Evolutionary conservation across 2,797 vertebrate genomes (phyloP), one percentile per base, ranked within the genome.

Genomic region (Gambelia wislizenii): DNA sequence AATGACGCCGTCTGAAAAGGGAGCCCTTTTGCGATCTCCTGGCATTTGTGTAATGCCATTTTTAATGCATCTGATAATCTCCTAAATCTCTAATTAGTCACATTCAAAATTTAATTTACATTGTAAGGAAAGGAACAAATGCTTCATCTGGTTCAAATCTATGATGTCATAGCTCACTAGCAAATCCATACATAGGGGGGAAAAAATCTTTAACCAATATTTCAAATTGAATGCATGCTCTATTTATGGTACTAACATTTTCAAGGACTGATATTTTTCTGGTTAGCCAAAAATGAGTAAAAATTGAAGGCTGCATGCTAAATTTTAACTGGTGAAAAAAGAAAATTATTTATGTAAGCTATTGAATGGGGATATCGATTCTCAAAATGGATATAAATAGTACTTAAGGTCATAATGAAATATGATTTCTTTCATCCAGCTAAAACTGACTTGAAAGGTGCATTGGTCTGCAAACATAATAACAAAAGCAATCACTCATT

Each of bases 101-200:
- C 94, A 83, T 89, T 2, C 0, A 14, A 93, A 87, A 86, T 20
- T 91, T 89, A 83, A 91, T 86, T 91, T 93, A 7, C 64, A 89
- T 93, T 94, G 93, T 86, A 88, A 89, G 64, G n/a, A 88, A 91
- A 83, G 5, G 1, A 64, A n/a, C 86, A 81, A 91, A n/a, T 88
- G 89, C 52, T 90, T 93, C 4, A 88, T 88, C 47, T 89, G 20
- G 84, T 95, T 92, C 56, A 94, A 56, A 49, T 88, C 88, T 85
- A 82, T 81, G 2, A 16, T 83, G 2, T 49, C 90, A 89, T 30
- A 1, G 0, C 0, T 90, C 81, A 80, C 61, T 74, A n/a, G 0
- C 22, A 12, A 74, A 36, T 84, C 2, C 25, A 2, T 87, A 12
- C 81, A 83, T 9, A 89, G 14, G n/a, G n/a, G n/a, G n/a, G 22